These are phyloP conservation scores for Poeciliopsis turrubarensis DNA, from an alignment of 2,113 vertebrate genomes.

Conservation along the genomic window DNA sequence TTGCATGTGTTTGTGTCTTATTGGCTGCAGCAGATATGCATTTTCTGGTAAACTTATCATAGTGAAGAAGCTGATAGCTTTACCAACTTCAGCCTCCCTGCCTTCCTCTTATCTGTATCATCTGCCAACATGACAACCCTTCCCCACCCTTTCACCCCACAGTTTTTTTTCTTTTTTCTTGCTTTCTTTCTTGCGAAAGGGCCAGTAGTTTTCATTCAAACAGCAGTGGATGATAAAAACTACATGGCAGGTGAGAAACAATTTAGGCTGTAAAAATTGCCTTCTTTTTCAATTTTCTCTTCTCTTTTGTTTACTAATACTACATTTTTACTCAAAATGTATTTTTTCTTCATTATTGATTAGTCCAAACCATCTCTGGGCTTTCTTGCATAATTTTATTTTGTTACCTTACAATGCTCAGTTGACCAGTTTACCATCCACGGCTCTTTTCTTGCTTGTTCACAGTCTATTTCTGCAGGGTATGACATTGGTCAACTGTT, in stretches of 20 bases:
- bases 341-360: neutral
- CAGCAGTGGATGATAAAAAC: conserved; percentile 57
- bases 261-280: conserved; percentile 21
- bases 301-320: neutral
- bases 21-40: conserved; percentile 28
- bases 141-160: conserved; percentile 36
- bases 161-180: neutral
- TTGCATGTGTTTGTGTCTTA: conserved; percentile 12
- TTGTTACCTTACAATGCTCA: conserved; percentile 8
- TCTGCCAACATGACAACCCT: conserved; percentile 46
- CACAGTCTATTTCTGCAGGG: conserved; percentile 33
- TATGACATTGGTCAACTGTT: conserved; percentile 43
- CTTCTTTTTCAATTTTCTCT: neutral
- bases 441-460: conserved; percentile 7
- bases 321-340: neutral
- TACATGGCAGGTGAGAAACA: conserved; percentile 65
- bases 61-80: conserved; percentile 15
- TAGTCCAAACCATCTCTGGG: neutral
- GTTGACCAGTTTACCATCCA: conserved; percentile 1
- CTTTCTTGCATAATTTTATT: conserved; percentile 14
- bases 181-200: conserved; percentile 42
- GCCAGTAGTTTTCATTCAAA: conserved; percentile 53
- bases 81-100: neutral
- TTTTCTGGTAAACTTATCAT: conserved; percentile 45
- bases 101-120: conserved; percentile 30